Base-by-base conservation (phyloP, 37 sponge, comb jelly and placozoan species). In the Lycopodina hypogea region DNA sequence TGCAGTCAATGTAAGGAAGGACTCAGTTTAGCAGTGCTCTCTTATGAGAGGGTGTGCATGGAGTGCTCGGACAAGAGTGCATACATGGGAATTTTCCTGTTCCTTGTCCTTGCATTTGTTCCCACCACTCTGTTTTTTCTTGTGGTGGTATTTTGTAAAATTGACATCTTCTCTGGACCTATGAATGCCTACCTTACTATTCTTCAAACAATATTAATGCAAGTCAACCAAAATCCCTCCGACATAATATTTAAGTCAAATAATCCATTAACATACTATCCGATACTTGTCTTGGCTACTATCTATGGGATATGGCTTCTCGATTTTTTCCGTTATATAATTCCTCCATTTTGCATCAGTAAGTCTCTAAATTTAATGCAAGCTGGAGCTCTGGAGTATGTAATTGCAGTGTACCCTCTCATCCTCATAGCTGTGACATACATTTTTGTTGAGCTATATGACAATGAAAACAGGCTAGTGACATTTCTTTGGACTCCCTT, bases 371-470 rank as follows among this genome's bases (percentile, higher is more conserved):
- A 48, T 22, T 74, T 80, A 18, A 26, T 88, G 30, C 32, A 45
- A 19, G 28, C 68, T 1, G 26, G 78, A 37, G 21, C 74, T 0
- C 32, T 88, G 36, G 69, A 77, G 15, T 83, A 83, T 36, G 29
- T 52, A 17, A 38, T 83, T 36, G 89, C 84, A 19, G n/a, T 83
- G 3, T 88, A 78, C 32, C 89, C 89, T 21, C 68, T 88, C 0
- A 1, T 88, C 26, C 68, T 80, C 48, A 57, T 59, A 22, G 35
- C 28, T 14, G 3, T 70, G 28, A 59, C 45, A 0, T 80, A 80
- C 19, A 26, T 59, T 39, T 56, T 30, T 23, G 41, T 80, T 37
- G 71, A 70, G 61, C 26, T 58, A 19, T 69, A 80, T 57, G 71
- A 55, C 60, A 69, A 42, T 24, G 71, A 69, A 0, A 70, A n/a